A percentile compares a stretch with the other conserved stretches of the same genome.
Evolutionary conservation across 2,113 vertebrate genomes (phyloP).

Genomic region (Silurus meridionalis): DNA sequence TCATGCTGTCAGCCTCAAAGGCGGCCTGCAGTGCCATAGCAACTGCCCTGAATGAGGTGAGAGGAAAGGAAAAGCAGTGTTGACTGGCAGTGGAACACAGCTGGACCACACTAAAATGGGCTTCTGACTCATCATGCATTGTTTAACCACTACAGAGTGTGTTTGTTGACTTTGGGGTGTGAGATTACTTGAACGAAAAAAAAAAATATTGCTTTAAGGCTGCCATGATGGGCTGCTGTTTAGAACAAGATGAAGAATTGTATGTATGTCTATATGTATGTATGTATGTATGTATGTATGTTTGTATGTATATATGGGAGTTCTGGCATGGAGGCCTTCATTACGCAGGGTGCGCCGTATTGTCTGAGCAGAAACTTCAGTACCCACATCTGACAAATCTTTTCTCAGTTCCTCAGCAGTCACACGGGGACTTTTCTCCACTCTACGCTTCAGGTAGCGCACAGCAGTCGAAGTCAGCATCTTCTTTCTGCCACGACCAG

Average conservation of each 20-base stretch:
- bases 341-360: too few relatives aligned
- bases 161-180: constrained; percentile 11
- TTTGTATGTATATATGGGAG: background rate
- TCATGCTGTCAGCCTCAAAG: constrained; percentile 67
- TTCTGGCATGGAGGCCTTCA: too few relatives aligned
- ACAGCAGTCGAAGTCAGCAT: too few relatives aligned
- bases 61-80: constrained; percentile 3
- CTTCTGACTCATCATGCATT: constrained; percentile 61
- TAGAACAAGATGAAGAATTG: background rate
- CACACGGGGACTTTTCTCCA: too few relatives aligned
- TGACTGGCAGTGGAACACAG: constrained; percentile 62
- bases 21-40: constrained; percentile 59
- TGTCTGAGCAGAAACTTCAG: too few relatives aligned
- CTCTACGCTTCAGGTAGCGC: too few relatives aligned
- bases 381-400: too few relatives aligned
- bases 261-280: background rate
- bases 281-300: background rate
- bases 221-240: background rate
- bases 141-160: constrained; percentile 48
- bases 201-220: background rate
- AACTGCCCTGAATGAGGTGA: constrained; percentile 45
- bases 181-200: background rate
- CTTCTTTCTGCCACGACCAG: too few relatives aligned
- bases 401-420: too few relatives aligned
- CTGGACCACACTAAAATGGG: constrained; percentile 65